Base-by-base conservation (phyloP, 2,888 invertebrate genomes). In the Pterostichus madidus region DNA sequence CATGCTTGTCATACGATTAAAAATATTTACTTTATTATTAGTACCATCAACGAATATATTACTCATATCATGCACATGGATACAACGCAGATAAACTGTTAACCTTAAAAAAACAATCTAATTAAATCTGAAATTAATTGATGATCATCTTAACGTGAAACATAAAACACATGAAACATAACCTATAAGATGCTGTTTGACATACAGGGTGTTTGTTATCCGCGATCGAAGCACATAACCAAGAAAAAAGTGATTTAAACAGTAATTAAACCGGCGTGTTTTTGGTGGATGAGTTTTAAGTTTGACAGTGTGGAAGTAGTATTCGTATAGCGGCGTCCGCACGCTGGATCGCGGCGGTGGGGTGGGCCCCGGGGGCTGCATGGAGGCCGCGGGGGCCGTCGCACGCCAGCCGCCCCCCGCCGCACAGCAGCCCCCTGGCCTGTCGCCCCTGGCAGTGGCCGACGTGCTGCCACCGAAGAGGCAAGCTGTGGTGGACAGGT, bases 401-500 rank as follows among this genome's bases (percentile, higher is more conserved):
- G 92, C 93, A 91, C 92, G 93, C 90, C 91, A 92, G 91, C 92
- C 93, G 91, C 93, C 93, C 91, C 90, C 91, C 90, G 91, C 91
- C 90, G 91, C 91, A 90, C 90, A 92, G 88, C 93, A 93, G 89
- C 91, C 90, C 88, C 93, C 93, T 87, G 93, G 92, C 91, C 91
- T 92, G 91, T 91, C 92, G 88, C 92, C 92, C 88, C 92, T 92
- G 86, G 92, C 92, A 91, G 91, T 91, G 88, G 91, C 92, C 87
- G 95, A 96, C 91, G 92, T 92, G 85, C 91, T 95, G 88, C 94
- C 96, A 87, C 94, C 96, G 53, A 96, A 96, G 90, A 91, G 94
- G 85, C 96, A 96, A 90, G 96, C 96, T 88, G 96, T 96, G 88
- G 95, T 98, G 87, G 97, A 97, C 89, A 91, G 93, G 93, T 93